Conservation (phyloP, 2,888 invertebrate species). For the Zhuqinia jingwanae region DNA sequence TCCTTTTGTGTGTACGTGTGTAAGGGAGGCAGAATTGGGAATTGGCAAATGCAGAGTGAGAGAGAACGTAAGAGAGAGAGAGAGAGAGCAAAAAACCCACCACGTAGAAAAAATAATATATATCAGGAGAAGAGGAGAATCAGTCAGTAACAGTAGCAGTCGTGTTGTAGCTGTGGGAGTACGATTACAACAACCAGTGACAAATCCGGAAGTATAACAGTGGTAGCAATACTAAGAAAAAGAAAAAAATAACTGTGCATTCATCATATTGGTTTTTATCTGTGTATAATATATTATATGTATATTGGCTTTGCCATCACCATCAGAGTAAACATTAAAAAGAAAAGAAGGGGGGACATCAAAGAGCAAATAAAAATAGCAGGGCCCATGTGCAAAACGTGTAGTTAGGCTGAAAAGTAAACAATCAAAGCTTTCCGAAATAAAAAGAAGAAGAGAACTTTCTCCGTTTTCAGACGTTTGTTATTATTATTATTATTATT, state of each 20-base stretch:
- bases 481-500: slow-evolving; percentile 26
- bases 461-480: background rate
- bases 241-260: slow-evolving; percentile 15
- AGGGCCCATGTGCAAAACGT: slow-evolving; percentile 52
- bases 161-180: slow-evolving; percentile 37
- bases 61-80: background rate
- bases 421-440: slow-evolving; percentile 31
- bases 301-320: slow-evolving; percentile 2
- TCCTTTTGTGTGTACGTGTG: background rate
- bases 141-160: slow-evolving; percentile 26
- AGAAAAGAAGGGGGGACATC: slow-evolving; percentile 41
- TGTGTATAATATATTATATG: too few species aligned
- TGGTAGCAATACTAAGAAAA: slow-evolving; percentile 11
- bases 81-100: background rate
- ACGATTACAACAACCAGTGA: slow-evolving; percentile 47
- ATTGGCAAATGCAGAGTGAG: too few species aligned
- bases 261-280: slow-evolving; percentile 17
- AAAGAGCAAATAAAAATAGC: slow-evolving; percentile 45
- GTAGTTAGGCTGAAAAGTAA: slow-evolving; percentile 30
- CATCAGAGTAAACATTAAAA: slow-evolving; percentile 24
- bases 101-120: background rate
- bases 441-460: background rate
- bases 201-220: slow-evolving; percentile 65
- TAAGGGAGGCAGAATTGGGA: background rate
- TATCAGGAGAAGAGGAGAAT: slow-evolving; percentile 1